These are phyloP conservation scores for Anarsia innoxiella DNA, from an alignment of 2,888 invertebrate genomes.

Conservation along the genomic window DNA sequence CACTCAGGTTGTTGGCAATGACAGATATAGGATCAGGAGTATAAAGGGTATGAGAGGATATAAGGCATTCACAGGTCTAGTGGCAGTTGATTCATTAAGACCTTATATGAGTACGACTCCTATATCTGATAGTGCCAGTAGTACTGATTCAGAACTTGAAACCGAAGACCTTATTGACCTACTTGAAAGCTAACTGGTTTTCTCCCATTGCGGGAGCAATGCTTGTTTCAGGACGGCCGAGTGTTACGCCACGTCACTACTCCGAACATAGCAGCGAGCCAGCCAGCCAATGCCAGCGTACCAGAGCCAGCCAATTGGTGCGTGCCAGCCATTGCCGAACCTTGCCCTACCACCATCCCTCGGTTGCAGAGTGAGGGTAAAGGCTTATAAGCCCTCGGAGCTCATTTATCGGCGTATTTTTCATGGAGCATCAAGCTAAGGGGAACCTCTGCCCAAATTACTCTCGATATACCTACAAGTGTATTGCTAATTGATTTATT, in stretches of 20 bases:
- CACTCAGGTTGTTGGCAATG: conserved; percentile 22
- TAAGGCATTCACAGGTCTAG: conserved; percentile 19
- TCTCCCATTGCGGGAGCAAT: conserved; percentile 20
- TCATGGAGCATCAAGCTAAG: background rate
- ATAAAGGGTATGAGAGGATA: conserved; percentile 24
- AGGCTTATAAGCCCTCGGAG: background rate
- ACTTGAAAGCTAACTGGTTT: conserved; percentile 18
- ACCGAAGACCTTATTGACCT: conserved; percentile 21
- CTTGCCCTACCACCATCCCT: background rate
- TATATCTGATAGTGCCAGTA: conserved; percentile 22
- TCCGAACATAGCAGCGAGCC: background rate
- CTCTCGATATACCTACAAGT: background rate
- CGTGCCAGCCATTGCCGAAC: background rate
- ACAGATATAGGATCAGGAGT: conserved; percentile 24
- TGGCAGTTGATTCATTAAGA: conserved; percentile 18
- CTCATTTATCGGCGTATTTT: background rate
- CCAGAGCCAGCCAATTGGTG: conserved; percentile 1
- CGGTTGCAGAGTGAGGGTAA: background rate
- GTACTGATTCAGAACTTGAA: conserved; percentile 23
- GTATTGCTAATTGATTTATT: background rate
- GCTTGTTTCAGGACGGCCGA: conserved; percentile 22
- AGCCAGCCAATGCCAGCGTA: background rate
- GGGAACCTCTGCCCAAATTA: background rate
- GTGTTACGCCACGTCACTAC: conserved; percentile 5
- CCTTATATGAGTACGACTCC: conserved; percentile 17